phyloP scores from a whole-genome alignment of 2,888 invertebrate species.

The Stenodera caucasica region DNA sequence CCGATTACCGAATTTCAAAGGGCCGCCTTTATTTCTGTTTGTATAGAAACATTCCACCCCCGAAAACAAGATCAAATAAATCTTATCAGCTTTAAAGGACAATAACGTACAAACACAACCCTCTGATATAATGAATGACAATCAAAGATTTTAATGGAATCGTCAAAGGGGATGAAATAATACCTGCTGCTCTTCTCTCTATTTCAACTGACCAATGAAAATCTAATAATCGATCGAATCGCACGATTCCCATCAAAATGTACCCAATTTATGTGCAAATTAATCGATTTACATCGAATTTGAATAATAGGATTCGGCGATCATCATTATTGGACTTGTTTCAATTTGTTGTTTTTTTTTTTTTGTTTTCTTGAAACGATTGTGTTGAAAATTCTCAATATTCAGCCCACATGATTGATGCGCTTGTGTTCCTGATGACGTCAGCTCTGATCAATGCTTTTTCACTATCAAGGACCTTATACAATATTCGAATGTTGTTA shows the following conservation, averaged over 20 bases:
- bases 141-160: background rate
- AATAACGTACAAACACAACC: background rate
- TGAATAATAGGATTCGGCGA: no score
- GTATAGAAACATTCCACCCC: background rate
- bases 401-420: constrained; percentile 28
- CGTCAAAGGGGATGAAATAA: background rate
- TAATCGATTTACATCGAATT: no score
- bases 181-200: constrained; percentile 13
- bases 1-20: constrained; percentile 29
- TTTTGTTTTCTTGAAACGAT: no score
- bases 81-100: background rate
- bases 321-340: no score
- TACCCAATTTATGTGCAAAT: no score
- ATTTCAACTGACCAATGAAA: no score
- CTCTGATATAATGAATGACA: background rate
- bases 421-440: constrained; percentile 24
- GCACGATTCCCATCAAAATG: no score
- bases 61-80: background rate
- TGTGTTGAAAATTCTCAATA: no score
- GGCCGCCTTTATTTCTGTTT: background rate
- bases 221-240: no score
- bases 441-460: constrained; percentile 28
- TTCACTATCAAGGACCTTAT: constrained; percentile 26
- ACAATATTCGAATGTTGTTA: constrained; percentile 2
- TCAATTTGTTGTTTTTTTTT: no score